Base-by-base conservation (phyloP, 2,797 vertebrate genomes). In the Galagoides demidoff region DNA sequence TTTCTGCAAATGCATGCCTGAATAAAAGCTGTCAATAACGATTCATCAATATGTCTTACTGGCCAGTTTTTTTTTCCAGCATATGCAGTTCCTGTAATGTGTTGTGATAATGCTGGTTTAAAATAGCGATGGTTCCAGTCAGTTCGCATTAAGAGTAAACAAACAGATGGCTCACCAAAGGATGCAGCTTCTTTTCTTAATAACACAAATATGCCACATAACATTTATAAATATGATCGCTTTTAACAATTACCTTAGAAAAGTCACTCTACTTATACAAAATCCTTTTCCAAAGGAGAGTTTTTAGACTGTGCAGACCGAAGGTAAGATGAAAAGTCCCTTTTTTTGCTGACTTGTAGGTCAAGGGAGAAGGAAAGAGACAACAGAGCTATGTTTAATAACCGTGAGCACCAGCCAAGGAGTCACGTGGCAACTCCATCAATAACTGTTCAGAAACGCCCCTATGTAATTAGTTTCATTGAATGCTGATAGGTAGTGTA, bases 11-110 rank as follows among this genome's bases (percentile, higher is more conserved):
- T 97, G 96, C 85, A 93, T 92, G 93, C 98, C 98, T 98, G 98
- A 98, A 98, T 99, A 99, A 98, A 98, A 98, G 98, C 98, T 97
- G 99, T 99, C 99, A 98, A 99, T 99, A 99, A 97, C 96, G 94
- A 96, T 98, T 98, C 98, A 98, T 98, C 98, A 98, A 98, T 98
- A 98, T 98, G 98, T 98, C 98, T 98, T 98, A 98, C 96, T 98
- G 96, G 98, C 82, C 64, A 90, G 34, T 98, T 98, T 87, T 52
- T 52, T 98, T 98, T 98, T 98, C 97, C 98, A 98, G 98, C 97
- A 98, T 98, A 99, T 99, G 98, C 98, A 99, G 97, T 99, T 99
- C 99, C 98, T 97, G 98, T 99, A 99, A 99, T 96, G 90, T 81
- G 71, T 95, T 97, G 89, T 96, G 89, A 96, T 96, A 92, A 96